These are phyloP conservation scores for Streptopelia turtur DNA, from an alignment of 2,797 vertebrate genomes.

Conservation along the genomic window DNA sequence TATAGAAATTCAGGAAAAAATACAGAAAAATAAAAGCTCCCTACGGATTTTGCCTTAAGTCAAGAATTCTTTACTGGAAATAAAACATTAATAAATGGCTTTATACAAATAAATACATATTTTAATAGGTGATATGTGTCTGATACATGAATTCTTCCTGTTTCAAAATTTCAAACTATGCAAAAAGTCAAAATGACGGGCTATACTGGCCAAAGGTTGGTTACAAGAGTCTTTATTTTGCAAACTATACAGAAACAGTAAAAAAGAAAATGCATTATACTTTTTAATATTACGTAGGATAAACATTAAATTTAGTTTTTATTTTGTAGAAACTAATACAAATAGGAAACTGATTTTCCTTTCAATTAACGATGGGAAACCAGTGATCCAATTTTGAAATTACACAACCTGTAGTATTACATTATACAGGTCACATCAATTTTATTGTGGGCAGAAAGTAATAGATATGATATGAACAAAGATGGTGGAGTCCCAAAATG, in stretches of 20 bases:
- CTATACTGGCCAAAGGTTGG: conserved; percentile 75
- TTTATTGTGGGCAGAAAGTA: conserved; percentile 71
- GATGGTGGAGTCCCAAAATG: conserved; percentile 69
- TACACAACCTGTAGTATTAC: conserved; percentile 68
- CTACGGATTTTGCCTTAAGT: not conserved
- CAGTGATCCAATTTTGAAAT: conserved; percentile 64
- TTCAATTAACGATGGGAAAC: conserved; percentile 72
- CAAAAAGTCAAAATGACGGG: conserved; percentile 33
- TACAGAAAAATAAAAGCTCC: not conserved
- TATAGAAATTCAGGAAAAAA: not conserved
- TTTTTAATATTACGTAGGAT: conserved; percentile 81
- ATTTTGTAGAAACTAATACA: conserved; percentile 79
- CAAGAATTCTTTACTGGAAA: conserved; percentile 14
- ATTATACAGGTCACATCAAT: conserved; percentile 44
- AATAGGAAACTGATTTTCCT: conserved; percentile 74
- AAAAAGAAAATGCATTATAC: conserved; percentile 83
- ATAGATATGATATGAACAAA: conserved; percentile 67
- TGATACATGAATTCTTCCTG: not conserved
- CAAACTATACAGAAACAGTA: conserved; percentile 96
- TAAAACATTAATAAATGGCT: not conserved
- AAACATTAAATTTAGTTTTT: conserved; percentile 77
- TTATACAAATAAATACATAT: conserved; percentile 49
- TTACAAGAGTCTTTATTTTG: conserved; percentile 97
- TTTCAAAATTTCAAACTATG: not conserved
- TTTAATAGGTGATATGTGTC: conserved; percentile 4